Base-by-base conservation (phyloP, 2,113 vertebrate species). In the Halcyon malimbica region DNA sequence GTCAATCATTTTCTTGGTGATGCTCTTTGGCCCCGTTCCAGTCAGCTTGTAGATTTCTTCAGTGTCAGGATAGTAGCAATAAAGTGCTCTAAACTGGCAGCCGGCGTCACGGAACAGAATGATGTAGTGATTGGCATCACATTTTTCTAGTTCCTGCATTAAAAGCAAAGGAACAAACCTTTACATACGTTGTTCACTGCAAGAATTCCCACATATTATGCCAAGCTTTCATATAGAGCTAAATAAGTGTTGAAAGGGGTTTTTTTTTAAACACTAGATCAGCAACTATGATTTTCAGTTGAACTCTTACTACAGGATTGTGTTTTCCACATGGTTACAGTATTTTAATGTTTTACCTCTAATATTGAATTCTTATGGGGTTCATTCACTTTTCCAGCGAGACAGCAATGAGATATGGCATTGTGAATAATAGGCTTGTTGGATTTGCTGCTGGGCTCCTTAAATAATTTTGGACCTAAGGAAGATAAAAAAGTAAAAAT, bases 351-450 rank as follows among this genome's bases (percentile, higher is more conserved):
- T 12, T 97, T 98, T 84, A 98, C 99, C 99, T 99, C 99, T 51
- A 99, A 93, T 79, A 99, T 97, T 20, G 98, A 98, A 39, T 98
- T 99, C 97, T 99, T 99, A 92, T 99, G 99, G 3, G 97, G 94
- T 67, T 99, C 99, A 1, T 99, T 99, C 85, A 99, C 99, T 92
- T 99, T 99, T 37, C 99, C 99, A 17, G 99, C 99, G 78, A 99
- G 98, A 90, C 99, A 99, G 98, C 99, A 99, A 90, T 99, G 99
- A 51, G 99, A 98, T 13, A 99, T 98, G 62, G 99, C 99, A 2
- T 99, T 99, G 96, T 99, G 99, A 83, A 99, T 99, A 73, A 99
- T 99, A 1, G 98, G 98, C 64, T 99, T 99, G 98, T 99, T 99
- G 33, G 99, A 99, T 83, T 99, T 99, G 91, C 99, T 99, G 76